These are phyloP conservation scores for Timandra comae DNA, from an alignment of 2,888 invertebrate species.

Conservation along the genomic window DNA sequence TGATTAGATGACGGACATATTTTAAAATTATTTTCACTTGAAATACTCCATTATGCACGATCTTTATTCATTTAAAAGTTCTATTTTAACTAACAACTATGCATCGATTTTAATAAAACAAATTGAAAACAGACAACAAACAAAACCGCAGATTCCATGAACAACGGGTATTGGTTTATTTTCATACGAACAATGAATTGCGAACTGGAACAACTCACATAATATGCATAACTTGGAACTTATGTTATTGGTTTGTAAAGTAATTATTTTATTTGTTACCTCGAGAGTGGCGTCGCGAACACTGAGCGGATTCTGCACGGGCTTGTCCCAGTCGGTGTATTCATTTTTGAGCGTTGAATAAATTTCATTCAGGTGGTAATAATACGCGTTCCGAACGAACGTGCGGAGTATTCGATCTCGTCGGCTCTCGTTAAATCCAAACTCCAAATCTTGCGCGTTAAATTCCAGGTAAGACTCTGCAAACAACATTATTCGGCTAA, in stretches of 20 bases:
- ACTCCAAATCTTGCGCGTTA: slow-evolving; percentile 90
- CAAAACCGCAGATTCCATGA: slow-evolving; percentile 19
- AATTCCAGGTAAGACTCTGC: slow-evolving; percentile 89
- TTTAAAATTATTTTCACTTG: too few relatives aligned
- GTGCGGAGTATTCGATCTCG: slow-evolving; percentile 92
- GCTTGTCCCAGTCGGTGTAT: slow-evolving; percentile 97
- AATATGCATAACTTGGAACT: slow-evolving; percentile 21
- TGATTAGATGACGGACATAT: too few relatives aligned
- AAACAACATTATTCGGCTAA: slow-evolving; percentile 33
- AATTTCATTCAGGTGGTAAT: slow-evolving; percentile 96
- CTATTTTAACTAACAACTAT: too few relatives aligned
- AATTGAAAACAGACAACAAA: slow-evolving; percentile 19
- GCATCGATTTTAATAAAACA: too few relatives aligned
- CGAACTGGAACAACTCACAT: slow-evolving; percentile 11
- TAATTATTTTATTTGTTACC: slow-evolving; percentile 37
- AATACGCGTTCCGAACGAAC: slow-evolving; percentile 95
- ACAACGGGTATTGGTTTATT: slow-evolving; percentile 17
- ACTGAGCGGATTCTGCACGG: slow-evolving; percentile 89
- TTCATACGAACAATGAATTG: slow-evolving; percentile 24
- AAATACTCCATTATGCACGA: too few relatives aligned
- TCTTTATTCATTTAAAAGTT: too few relatives aligned
- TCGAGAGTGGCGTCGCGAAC: slow-evolving; percentile 91
- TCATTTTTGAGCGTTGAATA: slow-evolving; percentile 95
- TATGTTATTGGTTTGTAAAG: slow-evolving; percentile 20
- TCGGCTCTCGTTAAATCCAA: slow-evolving; percentile 93